Base-by-base conservation (phyloP, 2,113 vertebrate genomes). In the Clupea harengus region DNA sequence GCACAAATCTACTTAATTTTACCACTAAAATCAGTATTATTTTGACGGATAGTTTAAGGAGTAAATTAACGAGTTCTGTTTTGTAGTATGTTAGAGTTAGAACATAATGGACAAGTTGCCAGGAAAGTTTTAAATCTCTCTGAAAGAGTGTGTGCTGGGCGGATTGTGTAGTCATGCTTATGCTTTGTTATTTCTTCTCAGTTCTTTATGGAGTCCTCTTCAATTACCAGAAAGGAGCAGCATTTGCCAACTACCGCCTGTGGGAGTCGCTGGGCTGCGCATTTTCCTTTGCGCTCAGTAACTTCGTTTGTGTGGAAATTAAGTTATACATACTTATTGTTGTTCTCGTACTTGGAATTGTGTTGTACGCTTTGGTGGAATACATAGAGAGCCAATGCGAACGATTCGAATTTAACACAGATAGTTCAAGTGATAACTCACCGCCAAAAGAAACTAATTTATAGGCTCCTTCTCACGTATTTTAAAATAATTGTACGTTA, bases 201-300 rank as follows among this genome's bases (percentile, higher is more conserved):
- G 72, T 28, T 78, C 72, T 78, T 13, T 78, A 32, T 39, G 72
- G 72, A 78, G 72, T 78, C 4, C 72, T 78, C 72, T 78, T 78
- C 72, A 17, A 17, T 39, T 13, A 39, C 72, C 72, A 78, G 72
- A 78, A 39, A 32, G 28, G 13, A 11, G 72, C 72, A 78, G 72
- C 72, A 32, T 78, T 78, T 15, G 10, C 72, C 25, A 32, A 17
- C 28, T 78, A 39, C 72, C 28, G 72, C 0, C 72, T 78, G 1
- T 78, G 72, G 72, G 72, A 78, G 28, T 28, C 72, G 2, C 3
- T 78, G 28, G 72, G 72, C 72, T 17, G 32, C 13, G 25, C 32
- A 39, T 6, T 78, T 39, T 78, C 72, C 10, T 78, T 78, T 78
- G 72, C 72, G 3, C 32, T 39, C 25, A 78, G 72, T 78, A 32